These are phyloP conservation scores for Papilio glaucus DNA, from an alignment of 1,140 invertebrate genomes.

Conservation along the genomic window DNA sequence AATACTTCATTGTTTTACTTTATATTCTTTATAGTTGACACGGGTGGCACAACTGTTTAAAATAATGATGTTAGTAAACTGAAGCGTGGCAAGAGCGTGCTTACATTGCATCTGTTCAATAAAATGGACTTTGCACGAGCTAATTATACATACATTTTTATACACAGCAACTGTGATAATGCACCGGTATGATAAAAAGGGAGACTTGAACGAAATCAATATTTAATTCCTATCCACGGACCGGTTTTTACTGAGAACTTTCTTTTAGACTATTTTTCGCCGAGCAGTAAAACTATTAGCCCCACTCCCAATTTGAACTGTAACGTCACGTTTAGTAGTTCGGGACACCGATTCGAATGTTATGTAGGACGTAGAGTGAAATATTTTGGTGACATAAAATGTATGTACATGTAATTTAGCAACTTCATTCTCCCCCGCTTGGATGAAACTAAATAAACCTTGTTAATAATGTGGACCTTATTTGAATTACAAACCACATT, in stretches of 20 bases:
- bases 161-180: background rate
- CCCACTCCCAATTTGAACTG: no score
- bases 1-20: background rate
- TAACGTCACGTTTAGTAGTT: no score
- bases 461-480: background rate
- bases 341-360: background rate
- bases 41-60: background rate
- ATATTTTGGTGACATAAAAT: background rate
- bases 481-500: background rate
- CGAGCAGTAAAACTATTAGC: no score
- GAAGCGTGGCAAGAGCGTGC: background rate
- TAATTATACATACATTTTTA: slow-evolving; percentile 1
- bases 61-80: background rate
- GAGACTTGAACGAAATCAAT: background rate
- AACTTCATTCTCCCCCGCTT: no score
- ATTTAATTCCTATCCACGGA: background rate
- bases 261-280: no score
- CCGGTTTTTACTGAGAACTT: no score
- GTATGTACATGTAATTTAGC: background rate
- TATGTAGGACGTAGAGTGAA: slow-evolving; percentile 13
- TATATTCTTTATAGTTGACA: background rate
- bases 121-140: slow-evolving; percentile 8
- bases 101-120: slow-evolving; percentile 4
- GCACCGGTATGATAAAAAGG: background rate
- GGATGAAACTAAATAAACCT: background rate